Evolutionary conservation across 2,888 invertebrate species (phyloP).

Genomic region (Ferrisia virgata): DNA sequence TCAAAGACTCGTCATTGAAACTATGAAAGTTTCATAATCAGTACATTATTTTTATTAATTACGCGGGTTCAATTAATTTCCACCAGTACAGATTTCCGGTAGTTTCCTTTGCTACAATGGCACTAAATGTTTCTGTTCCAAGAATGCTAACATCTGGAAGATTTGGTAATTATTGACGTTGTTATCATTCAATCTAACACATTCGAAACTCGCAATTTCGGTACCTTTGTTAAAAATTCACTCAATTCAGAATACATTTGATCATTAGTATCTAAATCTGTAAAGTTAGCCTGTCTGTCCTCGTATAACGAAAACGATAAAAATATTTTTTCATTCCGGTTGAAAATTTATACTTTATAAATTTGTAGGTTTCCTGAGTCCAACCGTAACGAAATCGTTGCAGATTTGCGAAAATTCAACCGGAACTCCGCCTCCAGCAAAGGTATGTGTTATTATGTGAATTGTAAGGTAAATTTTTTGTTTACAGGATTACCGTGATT

Average conservation of each 20-base stretch:
- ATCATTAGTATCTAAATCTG: not conserved
- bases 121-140: not conserved
- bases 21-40: too few relatives aligned
- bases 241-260: not conserved
- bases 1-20: too few relatives aligned
- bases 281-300: not conserved
- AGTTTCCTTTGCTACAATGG: not conserved
- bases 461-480: slow-evolving; percentile 38
- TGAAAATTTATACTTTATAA: slow-evolving; percentile 36
- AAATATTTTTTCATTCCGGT: slow-evolving; percentile 13
- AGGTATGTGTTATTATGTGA: slow-evolving; percentile 32
- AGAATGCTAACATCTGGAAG: not conserved
- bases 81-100: not conserved
- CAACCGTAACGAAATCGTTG: slow-evolving; percentile 35
- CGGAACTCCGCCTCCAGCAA: slow-evolving; percentile 41
- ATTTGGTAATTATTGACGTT: not conserved
- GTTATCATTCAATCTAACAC: not conserved
- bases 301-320: not conserved
- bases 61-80: not conserved
- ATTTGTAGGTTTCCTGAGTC: slow-evolving; percentile 42
- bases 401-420: slow-evolving; percentile 40
- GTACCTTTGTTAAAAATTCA: not conserved
- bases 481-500: slow-evolving; percentile 34
- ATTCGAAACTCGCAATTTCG: not conserved
- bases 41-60: not conserved